A percentile compares a stretch with the other conserved stretches of the same genome.
Evolutionary conservation across 2,113 vertebrate species (phyloP).

Genomic region (Orientallactaga bullata): DNA sequence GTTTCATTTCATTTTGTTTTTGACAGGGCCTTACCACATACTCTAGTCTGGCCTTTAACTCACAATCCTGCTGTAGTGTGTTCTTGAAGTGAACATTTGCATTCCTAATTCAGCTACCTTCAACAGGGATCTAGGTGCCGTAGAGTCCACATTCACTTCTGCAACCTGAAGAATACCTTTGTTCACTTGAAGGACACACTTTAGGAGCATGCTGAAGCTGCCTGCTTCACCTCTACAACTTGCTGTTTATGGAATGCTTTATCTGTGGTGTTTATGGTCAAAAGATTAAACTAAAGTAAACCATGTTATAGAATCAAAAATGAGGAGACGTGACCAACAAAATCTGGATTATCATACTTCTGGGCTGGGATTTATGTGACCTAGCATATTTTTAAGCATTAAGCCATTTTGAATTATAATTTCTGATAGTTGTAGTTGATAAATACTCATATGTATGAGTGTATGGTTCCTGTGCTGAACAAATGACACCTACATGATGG

Average conservation of each 20-base stretch:
- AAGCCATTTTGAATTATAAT: neutral
- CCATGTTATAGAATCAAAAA: neutral
- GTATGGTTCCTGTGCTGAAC: neutral
- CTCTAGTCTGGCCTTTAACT: no score
- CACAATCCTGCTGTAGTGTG: neutral
- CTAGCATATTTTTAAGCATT: neutral
- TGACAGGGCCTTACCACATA: no score
- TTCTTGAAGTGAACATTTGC: neutral
- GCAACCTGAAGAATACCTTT: no score
- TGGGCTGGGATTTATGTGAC: neutral
- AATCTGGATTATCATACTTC: neutral
- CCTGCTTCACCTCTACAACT: neutral
- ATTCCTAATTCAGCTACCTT: neutral
- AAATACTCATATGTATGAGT: neutral
- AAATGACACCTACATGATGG: rapidly evolving
- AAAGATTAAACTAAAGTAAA: neutral
- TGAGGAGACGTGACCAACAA: neutral
- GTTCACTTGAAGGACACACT: no score
- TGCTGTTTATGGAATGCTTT: neutral
- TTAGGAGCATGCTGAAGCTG: neutral
- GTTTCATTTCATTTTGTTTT: no score
- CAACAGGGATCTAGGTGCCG: no score
- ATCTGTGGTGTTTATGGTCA: neutral
- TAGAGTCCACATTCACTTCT: no score
- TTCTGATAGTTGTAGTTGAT: neutral